Evolutionary conservation across 2,113 vertebrate species (phyloP), one percentile per base, ranked within the genome.

Genomic region (Garra rufa): DNA sequence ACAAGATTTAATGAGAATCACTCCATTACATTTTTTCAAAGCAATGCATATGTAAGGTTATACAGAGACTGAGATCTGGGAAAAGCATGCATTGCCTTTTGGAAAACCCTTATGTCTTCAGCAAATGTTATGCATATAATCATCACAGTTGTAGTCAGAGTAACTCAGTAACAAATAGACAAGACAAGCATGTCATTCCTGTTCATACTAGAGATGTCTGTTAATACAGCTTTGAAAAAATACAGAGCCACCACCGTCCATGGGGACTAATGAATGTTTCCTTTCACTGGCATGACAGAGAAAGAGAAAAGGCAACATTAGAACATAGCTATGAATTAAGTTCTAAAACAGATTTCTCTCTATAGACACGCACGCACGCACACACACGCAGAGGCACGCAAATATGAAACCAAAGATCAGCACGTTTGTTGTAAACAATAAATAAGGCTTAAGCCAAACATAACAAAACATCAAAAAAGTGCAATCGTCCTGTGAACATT

Each of bases 391-490:
- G 10, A 63, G 24, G 59, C 59, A 69, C 28, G 65, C 17, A 75
- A 30, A 70, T 52, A 61, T 43, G 6, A 50, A 83, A 79, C 17
- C 50, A 86, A n/a, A 48, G 70, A 50, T 80, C 41, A 48, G 48
- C 67, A 79, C 61, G 67, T 59, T 83, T 83, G 84, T 83, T 87
- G 84, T 90, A 77, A 81, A 85, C 85, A 93, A 91, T 85, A 89
- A 91, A 90, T 91, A 92, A 90, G 88, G 87, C 88, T 77, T 79
- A 48, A 76, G 86, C 34, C 77, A 83, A 86, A 90, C 59, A 86
- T 43, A 85, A n/a, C n/a, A n/a, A 77, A 44, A 50, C 30, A 67
- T 26, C 48, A 74, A 30, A 88, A 89, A 87, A 87, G 88, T 91
- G 88, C 88, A 91, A 86, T 81, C 70, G 81, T 88, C 87, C 77